Percentiles rank a stretch among this genome's conserved stretches.
Evolutionary conservation across 2,113 vertebrate species (phyloP).

Genomic region (Strix uralensis): DNA sequence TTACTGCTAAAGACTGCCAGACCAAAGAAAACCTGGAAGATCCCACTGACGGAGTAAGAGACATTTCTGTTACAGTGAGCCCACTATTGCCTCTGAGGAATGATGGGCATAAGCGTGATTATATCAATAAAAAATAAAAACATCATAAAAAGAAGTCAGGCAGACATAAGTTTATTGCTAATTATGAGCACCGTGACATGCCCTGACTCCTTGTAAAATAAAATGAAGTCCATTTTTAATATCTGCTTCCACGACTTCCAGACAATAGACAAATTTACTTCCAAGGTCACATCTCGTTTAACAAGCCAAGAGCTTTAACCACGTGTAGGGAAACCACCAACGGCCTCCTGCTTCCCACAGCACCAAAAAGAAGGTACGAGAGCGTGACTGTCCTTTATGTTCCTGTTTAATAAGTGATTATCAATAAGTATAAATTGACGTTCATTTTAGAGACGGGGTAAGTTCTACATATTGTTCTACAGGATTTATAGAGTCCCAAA

Average conservation of each 20-base stretch:
- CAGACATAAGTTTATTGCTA: slow-evolving; percentile 66
- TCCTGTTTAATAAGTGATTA: neutral
- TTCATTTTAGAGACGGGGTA: neutral
- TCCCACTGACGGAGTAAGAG: neutral
- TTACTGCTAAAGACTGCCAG: neutral
- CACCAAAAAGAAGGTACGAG: fast-evolving
- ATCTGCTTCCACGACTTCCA: slow-evolving; percentile 73
- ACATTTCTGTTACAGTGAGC: neutral
- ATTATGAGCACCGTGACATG: slow-evolving; percentile 60
- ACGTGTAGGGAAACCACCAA: neutral
- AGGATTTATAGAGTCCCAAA: neutral
- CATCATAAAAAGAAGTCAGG: slow-evolving; percentile 56
- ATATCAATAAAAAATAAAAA: slow-evolving; percentile 67
- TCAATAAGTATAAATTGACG: neutral
- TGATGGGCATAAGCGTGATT: neutral
- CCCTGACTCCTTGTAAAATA: slow-evolving; percentile 64
- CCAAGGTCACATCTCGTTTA: slow-evolving; percentile 80
- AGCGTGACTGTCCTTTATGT: neutral
- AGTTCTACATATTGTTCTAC: neutral
- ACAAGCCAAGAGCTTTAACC: slow-evolving; percentile 72
- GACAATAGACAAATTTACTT: slow-evolving; percentile 77
- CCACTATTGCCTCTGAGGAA: neutral
- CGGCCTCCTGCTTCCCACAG: neutral
- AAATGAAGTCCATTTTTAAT: slow-evolving; percentile 82
- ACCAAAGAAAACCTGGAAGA: neutral